Percentiles rank a stretch among this genome's conserved stretches.
Conservation (phyloP, 2,888 invertebrate species). For the Esperia sulphurella region DNA sequence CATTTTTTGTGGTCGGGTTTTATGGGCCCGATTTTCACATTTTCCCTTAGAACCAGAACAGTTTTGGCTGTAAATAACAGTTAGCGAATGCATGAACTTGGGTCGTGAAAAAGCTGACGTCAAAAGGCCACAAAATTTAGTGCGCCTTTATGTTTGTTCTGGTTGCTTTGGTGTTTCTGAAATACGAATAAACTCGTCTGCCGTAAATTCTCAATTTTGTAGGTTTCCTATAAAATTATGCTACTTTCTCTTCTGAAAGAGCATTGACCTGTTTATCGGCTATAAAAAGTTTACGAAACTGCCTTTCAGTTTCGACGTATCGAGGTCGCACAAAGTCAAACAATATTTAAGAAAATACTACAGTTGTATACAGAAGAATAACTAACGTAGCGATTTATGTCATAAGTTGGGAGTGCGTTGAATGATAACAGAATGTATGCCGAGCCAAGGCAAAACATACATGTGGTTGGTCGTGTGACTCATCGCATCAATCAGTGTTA, state of each 20-base stretch:
- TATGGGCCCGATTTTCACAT: constrained; percentile 36
- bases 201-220: background rate
- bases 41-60: constrained; percentile 21
- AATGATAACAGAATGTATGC: background rate
- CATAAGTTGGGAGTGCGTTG: background rate
- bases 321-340: background rate
- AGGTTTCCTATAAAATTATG: background rate
- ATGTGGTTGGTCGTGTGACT: constrained; percentile 1
- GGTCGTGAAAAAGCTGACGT: constrained; percentile 22
- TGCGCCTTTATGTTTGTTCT: constrained; percentile 7
- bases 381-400: background rate
- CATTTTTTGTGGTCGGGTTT: constrained; percentile 38
- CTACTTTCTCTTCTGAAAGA: background rate
- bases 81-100: constrained; percentile 20
- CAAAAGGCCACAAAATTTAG: constrained; percentile 14
- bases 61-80: constrained; percentile 35
- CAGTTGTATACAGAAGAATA: background rate
- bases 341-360: background rate
- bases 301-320: background rate
- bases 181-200: background rate
- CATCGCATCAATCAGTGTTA: constrained; percentile 11
- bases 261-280: constrained; percentile 4
- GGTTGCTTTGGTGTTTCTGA: background rate
- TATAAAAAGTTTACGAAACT: constrained; percentile 2
- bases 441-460: background rate